Conservation (phyloP, 2,113 vertebrate species). For the Mormyrus iriodes region DNA sequence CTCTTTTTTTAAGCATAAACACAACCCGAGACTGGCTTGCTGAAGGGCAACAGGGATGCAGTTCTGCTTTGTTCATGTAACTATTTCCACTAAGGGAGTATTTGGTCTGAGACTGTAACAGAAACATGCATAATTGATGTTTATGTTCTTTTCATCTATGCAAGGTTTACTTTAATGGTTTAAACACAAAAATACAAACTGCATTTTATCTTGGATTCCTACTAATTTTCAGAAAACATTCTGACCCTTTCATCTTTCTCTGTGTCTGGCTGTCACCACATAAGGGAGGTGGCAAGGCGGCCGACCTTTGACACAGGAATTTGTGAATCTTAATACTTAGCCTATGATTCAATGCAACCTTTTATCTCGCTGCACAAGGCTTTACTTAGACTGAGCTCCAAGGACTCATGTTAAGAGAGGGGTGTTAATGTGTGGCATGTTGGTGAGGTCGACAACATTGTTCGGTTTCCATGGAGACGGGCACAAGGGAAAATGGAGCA, state of each 20-base stretch:
- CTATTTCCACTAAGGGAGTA: not conserved
- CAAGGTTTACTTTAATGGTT: not conserved
- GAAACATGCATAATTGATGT: constrained; percentile 7
- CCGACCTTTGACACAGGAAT: not conserved
- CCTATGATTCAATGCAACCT: constrained; percentile 5
- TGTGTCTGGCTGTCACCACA: not conserved
- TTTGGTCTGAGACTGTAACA: not conserved
- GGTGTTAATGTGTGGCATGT: constrained; percentile 46
- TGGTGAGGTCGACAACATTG: constrained; percentile 52
- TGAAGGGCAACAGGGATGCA: not conserved
- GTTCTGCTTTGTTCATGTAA: not conserved
- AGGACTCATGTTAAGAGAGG: constrained; percentile 46
- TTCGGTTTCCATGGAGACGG: constrained; percentile 61
- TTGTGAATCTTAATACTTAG: not conserved
- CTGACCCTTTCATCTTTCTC: not conserved
- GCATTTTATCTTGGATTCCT: not conserved
- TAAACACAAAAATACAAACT: not conserved
- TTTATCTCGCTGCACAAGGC: not conserved
- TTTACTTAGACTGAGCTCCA: not conserved
- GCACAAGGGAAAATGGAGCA: constrained; percentile 53
- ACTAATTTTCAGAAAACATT: not conserved
- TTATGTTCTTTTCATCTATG: constrained; percentile 7
- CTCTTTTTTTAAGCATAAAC: not conserved
- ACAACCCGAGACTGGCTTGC: not conserved
- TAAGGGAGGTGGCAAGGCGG: not conserved